A percentile compares a stretch with the other conserved stretches of the same genome.
Evolutionary conservation across 2,888 invertebrate species (phyloP).

Genomic region (Periphyllus acericola): DNA sequence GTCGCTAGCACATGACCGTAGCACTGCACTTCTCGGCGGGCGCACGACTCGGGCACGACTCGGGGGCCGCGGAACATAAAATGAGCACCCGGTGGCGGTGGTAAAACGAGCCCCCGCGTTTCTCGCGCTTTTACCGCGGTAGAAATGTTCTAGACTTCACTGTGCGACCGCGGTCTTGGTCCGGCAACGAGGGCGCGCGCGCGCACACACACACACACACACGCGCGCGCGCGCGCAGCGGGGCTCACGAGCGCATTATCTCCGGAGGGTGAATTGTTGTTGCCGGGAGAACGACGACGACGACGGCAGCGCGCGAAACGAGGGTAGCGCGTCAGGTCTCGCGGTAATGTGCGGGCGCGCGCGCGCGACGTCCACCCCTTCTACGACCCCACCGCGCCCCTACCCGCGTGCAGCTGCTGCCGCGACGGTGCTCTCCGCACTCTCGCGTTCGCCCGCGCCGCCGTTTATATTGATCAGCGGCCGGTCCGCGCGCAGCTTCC

Average conservation of each 20-base stretch:
- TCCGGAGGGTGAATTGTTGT: not conserved
- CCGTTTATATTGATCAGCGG: slow-evolving; percentile 58
- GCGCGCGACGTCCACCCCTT: no score
- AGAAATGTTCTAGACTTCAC: no score
- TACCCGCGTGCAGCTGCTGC: slow-evolving; percentile 18
- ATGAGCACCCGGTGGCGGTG: no score
- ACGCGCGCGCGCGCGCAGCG: not conserved
- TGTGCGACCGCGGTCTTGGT: no score
- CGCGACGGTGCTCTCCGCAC: no score
- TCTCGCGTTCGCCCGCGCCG: slow-evolving; percentile 18
- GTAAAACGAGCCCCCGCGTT: no score
- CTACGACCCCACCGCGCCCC: not conserved
- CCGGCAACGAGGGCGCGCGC: not conserved
- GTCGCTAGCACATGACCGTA: no score
- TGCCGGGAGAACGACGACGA: not conserved
- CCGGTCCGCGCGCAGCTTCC: slow-evolving; percentile 24
- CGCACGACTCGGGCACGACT: no score
- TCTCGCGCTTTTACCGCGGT: no score
- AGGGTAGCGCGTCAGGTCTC: not conserved
- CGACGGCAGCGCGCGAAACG: not conserved
- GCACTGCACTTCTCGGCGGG: no score
- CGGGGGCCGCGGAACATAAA: no score
- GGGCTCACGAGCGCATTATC: not conserved
- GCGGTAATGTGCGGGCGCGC: slow-evolving; percentile 9
- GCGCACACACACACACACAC: not conserved